phyloP scores from a whole-genome alignment of 2,797 vertebrate species.

The Rhynchotus rufescens region DNA sequence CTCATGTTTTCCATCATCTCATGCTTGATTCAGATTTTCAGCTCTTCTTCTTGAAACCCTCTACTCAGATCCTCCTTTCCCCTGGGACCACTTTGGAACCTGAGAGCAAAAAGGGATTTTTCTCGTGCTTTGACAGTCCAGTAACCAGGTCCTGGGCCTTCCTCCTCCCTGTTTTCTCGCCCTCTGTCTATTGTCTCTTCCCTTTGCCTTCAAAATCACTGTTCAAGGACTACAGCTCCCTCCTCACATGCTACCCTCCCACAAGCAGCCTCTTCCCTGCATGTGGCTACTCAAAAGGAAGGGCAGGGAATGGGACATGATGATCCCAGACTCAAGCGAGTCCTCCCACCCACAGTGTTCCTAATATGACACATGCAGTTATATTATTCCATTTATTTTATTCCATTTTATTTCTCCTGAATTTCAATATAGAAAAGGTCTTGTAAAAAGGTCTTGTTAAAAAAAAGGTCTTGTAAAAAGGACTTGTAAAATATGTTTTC shows the following conservation, averaged over 20 bases:
- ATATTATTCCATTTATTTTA: neutral
- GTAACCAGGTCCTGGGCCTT: rapidly evolving
- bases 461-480: too few relatives aligned
- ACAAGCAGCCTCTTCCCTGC: neutral
- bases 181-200: neutral
- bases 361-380: neutral
- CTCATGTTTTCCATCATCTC: neutral
- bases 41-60: neutral
- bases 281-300: neutral
- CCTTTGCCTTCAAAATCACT: neutral
- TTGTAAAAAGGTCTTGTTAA: too few relatives aligned
- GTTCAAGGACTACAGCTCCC: neutral
- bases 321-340: neutral
- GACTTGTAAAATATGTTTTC: neutral
- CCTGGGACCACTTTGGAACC: neutral
- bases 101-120: neutral
- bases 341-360: neutral
- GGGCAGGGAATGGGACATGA: neutral
- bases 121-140: neutral
- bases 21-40: neutral
- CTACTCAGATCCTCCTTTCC: neutral
- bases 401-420: neutral
- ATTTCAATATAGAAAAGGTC: neutral
- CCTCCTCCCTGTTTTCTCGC: neutral
- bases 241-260: neutral